Evolutionary conservation across 2,113 vertebrate genomes (phyloP).

Genomic region (Microcebus ravelobensis): DNA sequence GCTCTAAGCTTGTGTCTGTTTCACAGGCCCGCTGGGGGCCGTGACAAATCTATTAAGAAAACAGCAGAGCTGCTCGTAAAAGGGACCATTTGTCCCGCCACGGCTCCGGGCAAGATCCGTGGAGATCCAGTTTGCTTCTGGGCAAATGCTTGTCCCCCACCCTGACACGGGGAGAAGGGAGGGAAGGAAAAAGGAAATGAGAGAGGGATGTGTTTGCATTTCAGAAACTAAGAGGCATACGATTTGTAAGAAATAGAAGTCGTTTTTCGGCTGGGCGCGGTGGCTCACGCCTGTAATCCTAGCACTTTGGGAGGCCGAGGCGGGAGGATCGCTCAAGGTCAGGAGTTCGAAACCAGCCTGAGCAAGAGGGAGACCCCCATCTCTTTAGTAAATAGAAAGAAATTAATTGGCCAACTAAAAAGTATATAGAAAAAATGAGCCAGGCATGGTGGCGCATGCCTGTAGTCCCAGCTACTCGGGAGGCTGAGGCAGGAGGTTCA

Average conservation of each 20-base stretch:
- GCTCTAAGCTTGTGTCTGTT: not conserved
- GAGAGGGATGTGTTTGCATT: not conserved
- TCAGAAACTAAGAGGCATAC: not conserved
- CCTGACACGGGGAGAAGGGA: fast-evolving
- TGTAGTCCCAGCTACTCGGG: no score
- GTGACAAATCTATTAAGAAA: not conserved
- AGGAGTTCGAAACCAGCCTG: no score
- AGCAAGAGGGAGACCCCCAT: no score
- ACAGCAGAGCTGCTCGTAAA: not conserved
- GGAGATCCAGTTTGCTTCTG: not conserved
- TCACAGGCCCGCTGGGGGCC: not conserved
- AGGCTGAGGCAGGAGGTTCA: no score
- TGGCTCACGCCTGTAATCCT: no score
- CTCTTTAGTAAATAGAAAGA: no score
- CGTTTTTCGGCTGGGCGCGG: not conserved
- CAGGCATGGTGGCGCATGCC: no score
- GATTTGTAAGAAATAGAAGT: not conserved
- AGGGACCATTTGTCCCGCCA: not conserved
- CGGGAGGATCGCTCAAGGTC: no score
- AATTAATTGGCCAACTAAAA: no score
- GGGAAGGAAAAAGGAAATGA: not conserved
- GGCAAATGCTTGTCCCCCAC: not conserved
- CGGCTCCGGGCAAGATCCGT: not conserved
- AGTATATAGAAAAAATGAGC: no score
- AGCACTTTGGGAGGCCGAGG: no score